These are phyloP conservation scores for Styela clava DNA, from an alignment of 23 tunicate species.

Conservation along the genomic window DNA sequence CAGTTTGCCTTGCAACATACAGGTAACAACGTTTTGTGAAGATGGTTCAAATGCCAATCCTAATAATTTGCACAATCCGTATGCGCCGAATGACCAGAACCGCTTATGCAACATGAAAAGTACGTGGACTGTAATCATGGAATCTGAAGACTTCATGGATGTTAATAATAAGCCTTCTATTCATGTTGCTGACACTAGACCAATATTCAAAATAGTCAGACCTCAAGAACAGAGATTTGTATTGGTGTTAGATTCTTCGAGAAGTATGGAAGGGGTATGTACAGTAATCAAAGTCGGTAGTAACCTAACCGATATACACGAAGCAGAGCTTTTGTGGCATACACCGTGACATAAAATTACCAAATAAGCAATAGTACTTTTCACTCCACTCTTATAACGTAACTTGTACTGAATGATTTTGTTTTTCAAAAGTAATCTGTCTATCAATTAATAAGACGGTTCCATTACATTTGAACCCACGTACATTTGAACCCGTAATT, in stretches of 20 bases:
- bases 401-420: too few relatives aligned
- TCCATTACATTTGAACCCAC: too few relatives aligned
- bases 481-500: too few relatives aligned
- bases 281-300: too few relatives aligned
- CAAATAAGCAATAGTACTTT: too few relatives aligned
- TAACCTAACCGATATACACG: too few relatives aligned
- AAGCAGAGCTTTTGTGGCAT: too few relatives aligned
- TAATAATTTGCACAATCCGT: constrained; percentile 19
- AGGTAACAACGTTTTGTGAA: constrained; percentile 56
- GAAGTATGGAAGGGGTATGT: constrained; percentile 62
- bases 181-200: constrained; percentile 14
- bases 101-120: constrained; percentile 33
- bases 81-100: constrained; percentile 44
- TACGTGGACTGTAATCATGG: constrained; percentile 48
- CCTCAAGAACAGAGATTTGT: constrained; percentile 32
- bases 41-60: constrained; percentile 13
- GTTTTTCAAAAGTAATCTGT: too few relatives aligned
- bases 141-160: constrained; percentile 36
- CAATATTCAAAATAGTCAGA: constrained; percentile 29
- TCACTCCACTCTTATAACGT: too few relatives aligned
- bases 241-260: constrained; percentile 43
- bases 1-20: too few relatives aligned
- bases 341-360: too few relatives aligned
- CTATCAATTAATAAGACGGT: too few relatives aligned
- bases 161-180: constrained; percentile 15